These are phyloP conservation scores for Carcharodon carcharias DNA, from an alignment of 2,797 vertebrate species.

Conservation along the genomic window DNA sequence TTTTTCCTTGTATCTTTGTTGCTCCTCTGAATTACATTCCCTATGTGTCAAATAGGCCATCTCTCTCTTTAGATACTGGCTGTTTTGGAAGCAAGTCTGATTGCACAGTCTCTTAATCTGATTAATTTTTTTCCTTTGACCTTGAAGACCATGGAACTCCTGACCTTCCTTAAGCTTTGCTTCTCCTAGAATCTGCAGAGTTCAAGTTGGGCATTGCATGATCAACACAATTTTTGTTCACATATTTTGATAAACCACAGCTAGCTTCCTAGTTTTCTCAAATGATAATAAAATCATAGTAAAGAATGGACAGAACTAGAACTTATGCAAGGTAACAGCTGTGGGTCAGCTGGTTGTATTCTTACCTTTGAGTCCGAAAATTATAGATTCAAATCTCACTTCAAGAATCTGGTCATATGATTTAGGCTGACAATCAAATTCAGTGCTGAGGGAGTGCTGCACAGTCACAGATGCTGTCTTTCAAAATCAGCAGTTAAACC, in stretches of 20 bases:
- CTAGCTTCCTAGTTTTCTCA: not conserved
- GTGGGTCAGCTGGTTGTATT: not conserved
- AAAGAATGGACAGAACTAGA: not conserved
- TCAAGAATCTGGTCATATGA: not conserved
- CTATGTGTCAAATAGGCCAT: not conserved
- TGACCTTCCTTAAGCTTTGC: not conserved
- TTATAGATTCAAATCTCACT: not conserved
- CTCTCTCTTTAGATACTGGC: not conserved
- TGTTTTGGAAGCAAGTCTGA: not conserved
- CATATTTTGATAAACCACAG: not conserved
- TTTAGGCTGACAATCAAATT: not conserved
- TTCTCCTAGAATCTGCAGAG: not conserved
- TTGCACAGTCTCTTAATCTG: not conserved
- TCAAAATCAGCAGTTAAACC: not conserved
- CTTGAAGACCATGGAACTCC: not conserved
- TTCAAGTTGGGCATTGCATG: no score
- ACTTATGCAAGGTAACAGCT: not conserved
- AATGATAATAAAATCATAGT: not conserved
- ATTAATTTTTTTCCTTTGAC: not conserved
- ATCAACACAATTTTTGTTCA: not conserved
- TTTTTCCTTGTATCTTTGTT: not conserved
- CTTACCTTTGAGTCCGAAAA: not conserved
- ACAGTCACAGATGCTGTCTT: not conserved
- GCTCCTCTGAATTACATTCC: not conserved
- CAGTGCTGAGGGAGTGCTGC: not conserved